Conservation (phyloP, 2,888 invertebrate species). For the Tuta absoluta region DNA sequence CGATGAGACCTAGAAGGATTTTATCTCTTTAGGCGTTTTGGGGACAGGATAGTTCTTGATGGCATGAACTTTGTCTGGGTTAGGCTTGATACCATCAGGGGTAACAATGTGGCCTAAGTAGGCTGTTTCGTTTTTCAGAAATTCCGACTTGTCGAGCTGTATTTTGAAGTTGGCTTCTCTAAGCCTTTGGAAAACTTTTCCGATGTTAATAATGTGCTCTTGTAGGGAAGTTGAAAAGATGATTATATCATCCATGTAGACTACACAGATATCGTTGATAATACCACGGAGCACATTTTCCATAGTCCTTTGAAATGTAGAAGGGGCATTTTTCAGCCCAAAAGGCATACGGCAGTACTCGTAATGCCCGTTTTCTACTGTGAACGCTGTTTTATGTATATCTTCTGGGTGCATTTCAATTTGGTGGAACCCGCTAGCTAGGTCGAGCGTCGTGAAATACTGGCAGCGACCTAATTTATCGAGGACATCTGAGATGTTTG, state of each 20-base stretch:
- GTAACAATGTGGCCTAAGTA: constrained; percentile 37
- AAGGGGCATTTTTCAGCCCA: constrained; percentile 43
- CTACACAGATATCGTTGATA: constrained; percentile 38
- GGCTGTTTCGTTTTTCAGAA: constrained; percentile 28
- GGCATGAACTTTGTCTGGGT: constrained; percentile 32
- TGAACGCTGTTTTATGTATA: constrained; percentile 42
- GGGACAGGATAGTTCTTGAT: constrained; percentile 30
- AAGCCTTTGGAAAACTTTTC: constrained; percentile 32
- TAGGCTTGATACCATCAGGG: constrained; percentile 35
- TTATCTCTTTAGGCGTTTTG: constrained; percentile 30
- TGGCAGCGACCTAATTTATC: constrained; percentile 29
- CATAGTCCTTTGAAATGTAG: constrained; percentile 41
- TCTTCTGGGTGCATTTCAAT: constrained; percentile 35
- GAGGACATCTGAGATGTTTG: constrained; percentile 33
- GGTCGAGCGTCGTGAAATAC: constrained; percentile 32
- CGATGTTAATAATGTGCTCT: constrained; percentile 38
- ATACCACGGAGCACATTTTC: constrained; percentile 31
- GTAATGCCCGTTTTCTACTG: constrained; percentile 26
- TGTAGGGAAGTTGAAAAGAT: constrained; percentile 34
- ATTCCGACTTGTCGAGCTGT: too few species aligned
- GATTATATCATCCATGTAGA: constrained; percentile 44
- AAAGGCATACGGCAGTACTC: constrained; percentile 41
- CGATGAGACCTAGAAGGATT: constrained; percentile 22
- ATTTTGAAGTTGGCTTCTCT: constrained; percentile 35
- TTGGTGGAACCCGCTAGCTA: constrained; percentile 33